These are phyloP conservation scores for Oreonectes daqikongensis DNA, from an alignment of 2,797 vertebrate species.

Conservation along the genomic window DNA sequence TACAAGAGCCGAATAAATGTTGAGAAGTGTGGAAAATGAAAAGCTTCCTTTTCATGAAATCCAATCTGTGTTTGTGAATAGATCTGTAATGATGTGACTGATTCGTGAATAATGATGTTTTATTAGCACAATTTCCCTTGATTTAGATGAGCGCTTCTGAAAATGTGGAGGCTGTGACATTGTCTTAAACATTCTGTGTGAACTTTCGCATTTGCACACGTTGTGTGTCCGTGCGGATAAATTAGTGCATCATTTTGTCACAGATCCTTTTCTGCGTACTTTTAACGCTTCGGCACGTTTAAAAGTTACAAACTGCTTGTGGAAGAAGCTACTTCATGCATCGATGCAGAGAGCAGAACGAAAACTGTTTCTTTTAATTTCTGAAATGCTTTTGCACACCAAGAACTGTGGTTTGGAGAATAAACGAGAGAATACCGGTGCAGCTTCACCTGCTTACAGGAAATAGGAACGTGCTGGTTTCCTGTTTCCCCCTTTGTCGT, in stretches of 20 bases:
- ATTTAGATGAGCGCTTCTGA: slow-evolving; percentile 81
- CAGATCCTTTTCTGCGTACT: slow-evolving; percentile 32
- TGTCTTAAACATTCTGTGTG: slow-evolving; percentile 61
- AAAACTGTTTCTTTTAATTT: slow-evolving; percentile 46
- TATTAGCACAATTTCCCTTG: slow-evolving; percentile 81
- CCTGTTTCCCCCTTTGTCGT: slow-evolving; percentile 65
- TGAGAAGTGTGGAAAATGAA: slow-evolving; percentile 69
- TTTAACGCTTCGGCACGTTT: slow-evolving; percentile 29
- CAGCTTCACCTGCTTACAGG: slow-evolving; percentile 72
- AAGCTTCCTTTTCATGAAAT: slow-evolving; percentile 66
- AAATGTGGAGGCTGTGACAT: slow-evolving; percentile 69
- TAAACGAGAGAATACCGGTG: slow-evolving; percentile 59
- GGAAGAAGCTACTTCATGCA: neutral
- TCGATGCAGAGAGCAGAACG: slow-evolving; percentile 27
- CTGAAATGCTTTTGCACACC: slow-evolving; percentile 51
- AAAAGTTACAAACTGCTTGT: slow-evolving; percentile 12
- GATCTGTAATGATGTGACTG: slow-evolving; percentile 74
- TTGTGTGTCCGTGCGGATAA: slow-evolving; percentile 49
- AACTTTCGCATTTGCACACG: slow-evolving; percentile 45
- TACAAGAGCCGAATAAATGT: slow-evolving; percentile 59
- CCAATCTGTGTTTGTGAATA: slow-evolving; percentile 76
- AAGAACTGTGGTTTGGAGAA: slow-evolving; percentile 69
- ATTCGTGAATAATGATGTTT: slow-evolving; percentile 76
- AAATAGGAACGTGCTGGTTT: slow-evolving; percentile 77
- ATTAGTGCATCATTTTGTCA: slow-evolving; percentile 28